Conservation (phyloP, 2,797 vertebrate species). For the Spea hammondii region DNA sequence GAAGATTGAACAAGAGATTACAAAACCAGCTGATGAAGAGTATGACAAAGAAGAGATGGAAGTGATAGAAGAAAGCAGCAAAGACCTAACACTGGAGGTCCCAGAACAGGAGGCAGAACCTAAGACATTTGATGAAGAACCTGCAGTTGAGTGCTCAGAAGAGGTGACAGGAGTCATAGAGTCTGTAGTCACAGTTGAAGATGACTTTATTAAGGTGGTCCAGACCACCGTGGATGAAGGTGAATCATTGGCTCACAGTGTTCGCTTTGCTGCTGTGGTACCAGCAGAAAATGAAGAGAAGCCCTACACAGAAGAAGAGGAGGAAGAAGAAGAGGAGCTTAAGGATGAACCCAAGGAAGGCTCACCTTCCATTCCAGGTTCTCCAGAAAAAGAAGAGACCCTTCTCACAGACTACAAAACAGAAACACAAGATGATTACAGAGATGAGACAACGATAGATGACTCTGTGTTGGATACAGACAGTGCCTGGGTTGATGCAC, state of each 20-base stretch:
- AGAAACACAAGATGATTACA: conserved; percentile 84
- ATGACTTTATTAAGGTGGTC: conserved; percentile 96
- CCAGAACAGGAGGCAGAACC: conserved; percentile 56
- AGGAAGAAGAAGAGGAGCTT: conserved; percentile 64
- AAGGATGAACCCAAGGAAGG: conserved; percentile 71
- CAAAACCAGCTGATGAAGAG: conserved; percentile 51
- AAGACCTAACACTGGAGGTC: conserved; percentile 59
- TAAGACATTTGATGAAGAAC: conserved; percentile 55
- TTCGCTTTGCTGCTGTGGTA: conserved; percentile 84
- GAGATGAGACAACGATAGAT: conserved; percentile 95
- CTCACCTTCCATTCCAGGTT: conserved; percentile 70
- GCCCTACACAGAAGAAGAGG: conserved; percentile 61
- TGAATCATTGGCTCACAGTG: conserved; percentile 85
- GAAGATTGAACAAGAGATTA: conserved; percentile 56
- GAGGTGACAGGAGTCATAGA: conserved; percentile 81
- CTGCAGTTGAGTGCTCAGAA: conserved; percentile 61
- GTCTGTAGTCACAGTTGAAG: conserved; percentile 93
- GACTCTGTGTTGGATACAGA: conserved; percentile 95
- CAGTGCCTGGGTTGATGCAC: conserved; percentile 97
- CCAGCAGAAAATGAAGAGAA: conserved; percentile 69
- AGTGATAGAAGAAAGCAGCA: conserved; percentile 61
- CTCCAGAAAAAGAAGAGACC: conserved; percentile 75
- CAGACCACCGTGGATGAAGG: conserved; percentile 91
- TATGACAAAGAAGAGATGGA: conserved; percentile 56
- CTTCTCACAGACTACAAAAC: conserved; percentile 80